Base-by-base conservation (phyloP, 2,888 invertebrate species). In the Tiphia femorata region DNA sequence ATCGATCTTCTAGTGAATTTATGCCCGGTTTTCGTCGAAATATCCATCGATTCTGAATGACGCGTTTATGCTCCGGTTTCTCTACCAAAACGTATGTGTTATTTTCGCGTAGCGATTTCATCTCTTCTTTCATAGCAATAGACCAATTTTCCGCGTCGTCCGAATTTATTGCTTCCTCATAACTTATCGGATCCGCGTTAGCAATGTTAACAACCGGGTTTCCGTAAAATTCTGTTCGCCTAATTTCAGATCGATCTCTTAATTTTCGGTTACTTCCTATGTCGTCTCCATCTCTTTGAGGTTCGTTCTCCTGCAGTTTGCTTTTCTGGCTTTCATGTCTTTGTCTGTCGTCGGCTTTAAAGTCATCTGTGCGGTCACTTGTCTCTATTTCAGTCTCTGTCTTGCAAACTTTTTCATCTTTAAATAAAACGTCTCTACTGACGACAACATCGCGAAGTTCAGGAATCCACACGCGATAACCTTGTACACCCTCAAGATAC, bases 401-500 rank as follows among this genome's bases (percentile, higher is more conserved):
- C 23, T 14, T 41, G 12, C n/a, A 1, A 6, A n/a, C n/a, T 3
- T 6, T 10, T 12, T 23, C 23, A n/a, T n/a, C 5, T 41, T 12
- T 23, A 14, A 41, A 41, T 14, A 12, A 10, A 1, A 23, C 41
- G 6, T 41, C 41, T 7, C 41, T 20, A 23, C 41, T 23, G 3
- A 41, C 5, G 2, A n/a, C 23, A 14, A 41, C 12, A 12, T 23
- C 23, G 0, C 6, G n/a, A 6, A 12, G 41, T 1, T 14, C 10
- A 3, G 21, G 41, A 21, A 10, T 0, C 35, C 17, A 16, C 8
- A 49, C 29, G 20, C 37, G 19, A 20, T 40, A 30, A 7, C 46
- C 46, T 38, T 47, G 30, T 37, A 30, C 8, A 4, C 27, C 41
- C 30, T 52, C 44, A 1, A 5, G 35, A 16, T 52, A 29, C 7